Evolutionary conservation across 2,797 vertebrate species (phyloP).

Genomic region (Darevskia mixta): DNA sequence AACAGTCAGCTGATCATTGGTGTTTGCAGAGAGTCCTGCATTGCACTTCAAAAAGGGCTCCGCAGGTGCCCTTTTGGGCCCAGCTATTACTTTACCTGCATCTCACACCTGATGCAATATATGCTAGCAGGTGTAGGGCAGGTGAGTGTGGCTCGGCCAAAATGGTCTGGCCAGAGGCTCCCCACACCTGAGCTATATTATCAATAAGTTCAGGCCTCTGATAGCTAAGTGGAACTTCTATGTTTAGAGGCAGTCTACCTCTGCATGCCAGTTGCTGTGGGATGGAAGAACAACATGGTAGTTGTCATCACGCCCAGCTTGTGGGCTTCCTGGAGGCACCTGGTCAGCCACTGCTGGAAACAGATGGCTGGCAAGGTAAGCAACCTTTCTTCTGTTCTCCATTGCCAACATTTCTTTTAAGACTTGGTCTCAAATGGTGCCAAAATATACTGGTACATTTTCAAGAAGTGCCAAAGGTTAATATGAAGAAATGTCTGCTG

Average conservation of each 20-base stretch:
- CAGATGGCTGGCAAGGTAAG: not conserved
- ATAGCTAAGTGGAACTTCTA: not conserved
- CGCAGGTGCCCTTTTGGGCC: too few relatives aligned
- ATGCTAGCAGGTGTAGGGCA: too few relatives aligned
- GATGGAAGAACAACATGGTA: too few relatives aligned
- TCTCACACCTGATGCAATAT: too few relatives aligned
- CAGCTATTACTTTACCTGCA: too few relatives aligned
- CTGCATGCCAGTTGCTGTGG: not conserved
- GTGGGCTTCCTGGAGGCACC: too few relatives aligned
- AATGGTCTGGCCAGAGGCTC: not conserved
- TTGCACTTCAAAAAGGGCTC: too few relatives aligned
- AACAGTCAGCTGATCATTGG: too few relatives aligned
- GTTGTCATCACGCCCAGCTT: not conserved
- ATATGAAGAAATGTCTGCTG: constrained; percentile 26
- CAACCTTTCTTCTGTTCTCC: fast-evolving
- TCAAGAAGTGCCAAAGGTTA: constrained; percentile 11
- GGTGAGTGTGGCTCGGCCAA: too few relatives aligned
- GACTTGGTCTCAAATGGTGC: not conserved
- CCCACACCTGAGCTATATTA: not conserved
- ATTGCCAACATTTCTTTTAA: not conserved
- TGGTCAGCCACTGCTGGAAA: not conserved
- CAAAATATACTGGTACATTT: not conserved
- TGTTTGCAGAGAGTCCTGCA: too few relatives aligned
- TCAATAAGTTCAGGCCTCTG: not conserved
- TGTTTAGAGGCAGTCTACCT: not conserved